These are phyloP conservation scores for Cynoglossus semilaevis DNA, from an alignment of 2,113 vertebrate genomes.

Conservation along the genomic window DNA sequence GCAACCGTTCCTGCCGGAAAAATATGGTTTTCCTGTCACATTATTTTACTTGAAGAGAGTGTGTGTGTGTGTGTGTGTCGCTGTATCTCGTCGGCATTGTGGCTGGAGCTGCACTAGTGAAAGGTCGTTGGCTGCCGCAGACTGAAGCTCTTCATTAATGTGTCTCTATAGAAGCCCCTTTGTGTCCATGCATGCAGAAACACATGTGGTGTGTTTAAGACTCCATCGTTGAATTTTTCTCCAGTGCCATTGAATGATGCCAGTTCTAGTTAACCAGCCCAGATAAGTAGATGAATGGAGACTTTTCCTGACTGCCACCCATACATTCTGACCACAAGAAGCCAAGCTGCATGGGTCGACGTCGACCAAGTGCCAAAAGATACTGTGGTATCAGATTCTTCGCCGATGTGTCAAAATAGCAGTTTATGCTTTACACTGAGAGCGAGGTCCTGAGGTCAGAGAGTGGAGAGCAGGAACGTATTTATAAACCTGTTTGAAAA, in stretches of 20 bases:
- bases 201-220: slow-evolving; percentile 51
- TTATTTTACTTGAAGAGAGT: neutral
- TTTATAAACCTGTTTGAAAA: slow-evolving; percentile 15
- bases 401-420: slow-evolving; percentile 59
- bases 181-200: slow-evolving; percentile 58
- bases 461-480: slow-evolving; percentile 20
- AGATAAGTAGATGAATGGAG: slow-evolving; percentile 32
- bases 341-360: slow-evolving; percentile 42
- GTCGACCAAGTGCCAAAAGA: slow-evolving; percentile 75
- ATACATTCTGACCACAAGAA: slow-evolving; percentile 39
- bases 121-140: neutral
- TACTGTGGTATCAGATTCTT: slow-evolving; percentile 39
- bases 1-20: slow-evolving; percentile 25
- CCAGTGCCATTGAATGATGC: slow-evolving; percentile 69
- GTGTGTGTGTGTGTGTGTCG: neutral
- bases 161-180: slow-evolving; percentile 40
- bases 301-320: slow-evolving; percentile 29
- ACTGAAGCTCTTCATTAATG: slow-evolving; percentile 17
- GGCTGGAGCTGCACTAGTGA: too few species aligned
- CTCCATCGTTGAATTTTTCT: slow-evolving; percentile 60
- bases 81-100: neutral
- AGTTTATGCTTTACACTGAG: slow-evolving; percentile 75
- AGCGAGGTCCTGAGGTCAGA: slow-evolving; percentile 8
- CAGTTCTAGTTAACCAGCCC: slow-evolving; percentile 27
- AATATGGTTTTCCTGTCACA: slow-evolving; percentile 1